These are phyloP conservation scores for Unio pictorum DNA, from an alignment of 2,888 invertebrate genomes.

Conservation along the genomic window DNA sequence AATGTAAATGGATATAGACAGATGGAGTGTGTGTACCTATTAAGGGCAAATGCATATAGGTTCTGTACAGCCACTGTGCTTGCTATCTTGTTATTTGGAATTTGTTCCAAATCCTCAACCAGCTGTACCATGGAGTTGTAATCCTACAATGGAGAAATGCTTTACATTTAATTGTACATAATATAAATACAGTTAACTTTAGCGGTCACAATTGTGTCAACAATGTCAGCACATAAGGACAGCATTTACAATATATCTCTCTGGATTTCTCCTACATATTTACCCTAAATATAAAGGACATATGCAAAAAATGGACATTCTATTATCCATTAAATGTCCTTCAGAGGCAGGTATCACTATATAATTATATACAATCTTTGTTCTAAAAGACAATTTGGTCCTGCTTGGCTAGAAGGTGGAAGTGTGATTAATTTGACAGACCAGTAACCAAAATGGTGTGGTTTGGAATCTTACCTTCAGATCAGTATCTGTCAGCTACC, in stretches of 20 bases:
- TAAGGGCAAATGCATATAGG: slow-evolving; percentile 96
- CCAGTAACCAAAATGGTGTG: not conserved
- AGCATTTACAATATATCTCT: not conserved
- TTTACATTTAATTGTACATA: no score
- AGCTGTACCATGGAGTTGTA: slow-evolving; percentile 98
- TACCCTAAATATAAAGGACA: no score
- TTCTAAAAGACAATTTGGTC: no score
- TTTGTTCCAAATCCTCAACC: slow-evolving; percentile 91
- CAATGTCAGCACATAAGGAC: not conserved
- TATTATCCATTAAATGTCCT: no score
- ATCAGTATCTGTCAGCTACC: not conserved
- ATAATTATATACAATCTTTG: no score
- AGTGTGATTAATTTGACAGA: not conserved
- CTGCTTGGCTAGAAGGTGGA: no score
- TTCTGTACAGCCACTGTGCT: slow-evolving; percentile 92
- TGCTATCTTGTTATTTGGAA: slow-evolving; percentile 79
- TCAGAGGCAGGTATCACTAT: not conserved
- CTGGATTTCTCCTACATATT: not conserved
- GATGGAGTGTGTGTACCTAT: slow-evolving; percentile 75
- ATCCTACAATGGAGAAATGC: slow-evolving; percentile 75
- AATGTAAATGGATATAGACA: no score
- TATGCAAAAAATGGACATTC: no score
- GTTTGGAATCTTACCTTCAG: not conserved
- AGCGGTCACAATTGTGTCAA: no score
- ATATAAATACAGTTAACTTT: no score